phyloP scores from a whole-genome alignment of 1,140 invertebrate species.

The Heliconius nattereri region DNA sequence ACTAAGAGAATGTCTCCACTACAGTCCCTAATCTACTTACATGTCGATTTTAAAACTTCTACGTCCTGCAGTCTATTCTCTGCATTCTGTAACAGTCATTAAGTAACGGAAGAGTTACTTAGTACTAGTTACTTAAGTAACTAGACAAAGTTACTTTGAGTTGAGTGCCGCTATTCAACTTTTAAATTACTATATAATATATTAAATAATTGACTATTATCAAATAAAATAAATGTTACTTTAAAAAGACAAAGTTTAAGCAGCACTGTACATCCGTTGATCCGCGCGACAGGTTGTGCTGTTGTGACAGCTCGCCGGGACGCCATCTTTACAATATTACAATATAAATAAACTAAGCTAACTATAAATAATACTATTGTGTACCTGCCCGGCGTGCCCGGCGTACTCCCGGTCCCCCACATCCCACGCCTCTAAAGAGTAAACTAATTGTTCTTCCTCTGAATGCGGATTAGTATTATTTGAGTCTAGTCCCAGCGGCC shows the following conservation, averaged over 20 bases:
- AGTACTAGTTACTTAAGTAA: too few relatives aligned
- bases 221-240: neutral
- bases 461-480: neutral
- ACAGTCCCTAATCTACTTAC: too few relatives aligned
- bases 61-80: too few relatives aligned
- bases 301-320: constrained; percentile 64
- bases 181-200: too few relatives aligned
- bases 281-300: constrained; percentile 53
- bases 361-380: constrained; percentile 38
- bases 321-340: constrained; percentile 49
- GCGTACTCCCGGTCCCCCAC: neutral
- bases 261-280: constrained; percentile 45
- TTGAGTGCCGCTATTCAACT: neutral
- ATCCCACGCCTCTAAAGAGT: neutral
- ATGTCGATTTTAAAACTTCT: too few relatives aligned
- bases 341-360: constrained; percentile 28
- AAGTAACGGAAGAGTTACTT: too few relatives aligned
- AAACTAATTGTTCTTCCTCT: neutral
- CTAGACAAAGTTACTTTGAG: too few relatives aligned
- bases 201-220: too few relatives aligned
- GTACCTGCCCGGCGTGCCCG: constrained; percentile 23
- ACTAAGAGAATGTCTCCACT: too few relatives aligned
- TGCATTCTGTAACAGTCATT: too few relatives aligned
- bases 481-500: too few relatives aligned
- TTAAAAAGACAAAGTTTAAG: constrained; percentile 48